Evolutionary conservation across 2,888 invertebrate species (phyloP), one percentile per base, ranked within the genome.

Genomic region (Thecophora atra): DNA sequence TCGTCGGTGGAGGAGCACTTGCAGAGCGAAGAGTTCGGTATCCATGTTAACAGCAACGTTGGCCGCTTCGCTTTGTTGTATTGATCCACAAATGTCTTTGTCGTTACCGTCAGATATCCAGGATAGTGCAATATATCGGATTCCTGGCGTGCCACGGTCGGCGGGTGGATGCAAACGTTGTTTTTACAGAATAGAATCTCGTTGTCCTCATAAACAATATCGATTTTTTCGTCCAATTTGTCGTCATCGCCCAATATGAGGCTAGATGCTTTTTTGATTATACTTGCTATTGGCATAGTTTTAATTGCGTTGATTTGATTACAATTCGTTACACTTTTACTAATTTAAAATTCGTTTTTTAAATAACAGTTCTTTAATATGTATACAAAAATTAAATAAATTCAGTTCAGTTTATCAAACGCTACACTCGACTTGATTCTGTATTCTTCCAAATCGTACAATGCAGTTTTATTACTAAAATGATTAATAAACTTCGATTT

Each of bases 121-220:
- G 97, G 97, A 87, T 96, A 94, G 82, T 98, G 98, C 0, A 95
- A 89, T 42, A 94, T 91, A 78, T 96, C 96, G 70, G 93, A 90
- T 80, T 94, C 93, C 79, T 93, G 93, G 65, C 95, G 90, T 68
- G 94, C 90, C 74, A 94, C 89, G 0, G 94, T 93, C 64, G 96
- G 95, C 7, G 97, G 97, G 88, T 98, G 98, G 62, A 98, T 97
- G 86, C 98, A 98, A 47, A 98, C 97, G 87, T 98, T 98, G 86
- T 98, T 98, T 88, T 98, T 98, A 87, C 95, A 94, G 86, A 94
- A 95, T 66, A 95, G 88, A 74, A 94, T 91, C 88, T 95, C 95
- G 81, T 94, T 94, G 86, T 95, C 94, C 84, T 93, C 92, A 82
- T 93, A 94, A 81, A 89, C 87, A 60, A 88, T 89, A 76, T 88